A percentile compares a stretch with the other conserved stretches of the same genome.
These are phyloP conservation scores for Pontoporia blainvillei DNA, from an alignment of 2,113 vertebrate genomes.

Conservation along the genomic window DNA sequence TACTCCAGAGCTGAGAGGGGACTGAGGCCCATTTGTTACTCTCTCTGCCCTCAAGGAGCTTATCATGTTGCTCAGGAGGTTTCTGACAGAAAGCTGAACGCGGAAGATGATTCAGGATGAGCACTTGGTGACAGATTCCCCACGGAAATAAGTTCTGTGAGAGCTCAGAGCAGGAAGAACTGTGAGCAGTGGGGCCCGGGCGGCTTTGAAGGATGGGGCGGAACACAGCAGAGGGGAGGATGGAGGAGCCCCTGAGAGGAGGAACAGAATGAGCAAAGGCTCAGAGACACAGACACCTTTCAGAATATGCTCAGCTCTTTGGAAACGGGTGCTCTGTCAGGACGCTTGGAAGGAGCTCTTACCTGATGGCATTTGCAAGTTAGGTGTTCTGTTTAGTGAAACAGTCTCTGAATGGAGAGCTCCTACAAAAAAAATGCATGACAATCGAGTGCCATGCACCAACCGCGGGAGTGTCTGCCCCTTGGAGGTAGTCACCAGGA, in stretches of 20 bases:
- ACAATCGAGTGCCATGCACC: neutral
- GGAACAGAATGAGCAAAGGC: neutral
- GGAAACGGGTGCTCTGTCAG: neutral
- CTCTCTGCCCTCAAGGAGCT: neutral
- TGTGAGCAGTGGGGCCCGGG: rapidly evolving
- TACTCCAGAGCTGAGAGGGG: neutral
- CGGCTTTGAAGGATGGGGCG: neutral
- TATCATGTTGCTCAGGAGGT: neutral
- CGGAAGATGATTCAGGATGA: neutral
- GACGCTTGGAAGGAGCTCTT: neutral
- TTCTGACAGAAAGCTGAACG: neutral
- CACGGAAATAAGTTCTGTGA: neutral
- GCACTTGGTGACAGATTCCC: neutral
- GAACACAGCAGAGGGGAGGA: neutral
- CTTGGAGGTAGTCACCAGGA: neutral
- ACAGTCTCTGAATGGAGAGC: neutral
- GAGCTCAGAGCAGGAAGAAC: neutral
- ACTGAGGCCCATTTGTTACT: neutral
- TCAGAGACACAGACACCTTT: neutral
- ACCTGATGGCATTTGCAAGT: neutral
- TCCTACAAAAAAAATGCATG: neutral
- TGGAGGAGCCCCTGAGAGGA: neutral
- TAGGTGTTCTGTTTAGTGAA: neutral
- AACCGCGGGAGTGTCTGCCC: neutral
- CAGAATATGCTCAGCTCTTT: neutral